Percentiles rank a stretch among this genome's conserved stretches.
phyloP scores from a whole-genome alignment of 2,113 vertebrate species.

The Oreotrochilus melanogaster region DNA sequence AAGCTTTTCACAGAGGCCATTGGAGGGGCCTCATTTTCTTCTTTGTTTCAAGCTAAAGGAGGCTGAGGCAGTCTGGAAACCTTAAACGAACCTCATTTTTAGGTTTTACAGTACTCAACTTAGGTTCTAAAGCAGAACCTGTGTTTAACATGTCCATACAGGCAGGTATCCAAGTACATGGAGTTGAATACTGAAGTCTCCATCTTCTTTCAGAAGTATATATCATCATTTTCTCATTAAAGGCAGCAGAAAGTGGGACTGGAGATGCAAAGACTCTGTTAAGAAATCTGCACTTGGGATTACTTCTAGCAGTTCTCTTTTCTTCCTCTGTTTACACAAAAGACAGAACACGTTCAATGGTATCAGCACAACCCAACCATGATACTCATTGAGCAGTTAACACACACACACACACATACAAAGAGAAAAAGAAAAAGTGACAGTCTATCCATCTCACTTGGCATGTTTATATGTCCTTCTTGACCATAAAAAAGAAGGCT shows the following conservation, averaged over 20 bases:
- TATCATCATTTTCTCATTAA: background rate
- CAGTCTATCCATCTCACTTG: constrained; percentile 75
- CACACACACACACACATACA: constrained; percentile 24
- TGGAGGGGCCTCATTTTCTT: background rate
- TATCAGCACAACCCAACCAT: constrained; percentile 9
- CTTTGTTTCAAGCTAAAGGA: background rate
- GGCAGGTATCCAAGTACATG: background rate
- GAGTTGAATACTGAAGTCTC: background rate
- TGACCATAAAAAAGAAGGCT: constrained; percentile 70
- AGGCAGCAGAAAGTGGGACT: background rate
- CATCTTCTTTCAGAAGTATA: background rate
- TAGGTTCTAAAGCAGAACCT: background rate
- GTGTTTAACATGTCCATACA: background rate
- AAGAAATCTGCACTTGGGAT: background rate
- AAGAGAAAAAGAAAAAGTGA: constrained; percentile 53
- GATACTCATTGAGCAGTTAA: constrained; percentile 41
- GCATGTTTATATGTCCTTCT: constrained; percentile 77
- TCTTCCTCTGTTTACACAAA: constrained; percentile 53
- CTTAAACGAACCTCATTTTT: background rate
- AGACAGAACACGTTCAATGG: background rate
- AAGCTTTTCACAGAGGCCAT: background rate
- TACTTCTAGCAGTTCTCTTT: background rate
- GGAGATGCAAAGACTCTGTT: background rate
- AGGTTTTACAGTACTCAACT: background rate
- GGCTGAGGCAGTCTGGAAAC: background rate